A percentile compares a stretch with the other conserved stretches of the same genome.
Evolutionary conservation across 2,888 invertebrate species (phyloP).

Genomic region (Rhagium mordax): DNA sequence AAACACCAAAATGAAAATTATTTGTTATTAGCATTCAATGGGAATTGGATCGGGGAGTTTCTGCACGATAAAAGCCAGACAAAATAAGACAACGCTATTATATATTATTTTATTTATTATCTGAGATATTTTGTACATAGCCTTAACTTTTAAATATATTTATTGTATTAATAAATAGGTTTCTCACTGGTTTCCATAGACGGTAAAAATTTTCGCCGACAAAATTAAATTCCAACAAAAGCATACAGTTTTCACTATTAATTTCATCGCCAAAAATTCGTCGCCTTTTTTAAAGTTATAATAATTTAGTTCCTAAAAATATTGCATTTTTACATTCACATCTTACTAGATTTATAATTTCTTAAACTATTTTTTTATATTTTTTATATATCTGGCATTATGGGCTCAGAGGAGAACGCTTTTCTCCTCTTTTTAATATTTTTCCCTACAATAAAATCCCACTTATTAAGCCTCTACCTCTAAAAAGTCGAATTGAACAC

Average conservation of each 20-base stretch:
- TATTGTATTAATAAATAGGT: conserved; percentile 58
- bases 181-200: conserved; percentile 61
- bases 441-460: conserved; percentile 29
- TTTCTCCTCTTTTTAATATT: not conserved
- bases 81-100: not conserved
- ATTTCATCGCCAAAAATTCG: not conserved
- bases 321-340: conserved; percentile 28
- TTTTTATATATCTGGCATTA: conserved; percentile 10
- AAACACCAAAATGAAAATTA: too few relatives aligned
- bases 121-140: conserved; percentile 65
- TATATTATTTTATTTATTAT: conserved; percentile 57
- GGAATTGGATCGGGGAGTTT: too few relatives aligned
- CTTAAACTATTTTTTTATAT: conserved; percentile 4
- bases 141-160: conserved; percentile 56
- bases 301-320: conserved; percentile 29
- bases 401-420: conserved; percentile 6
- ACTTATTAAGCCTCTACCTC: conserved; percentile 40
- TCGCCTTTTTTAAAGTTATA: conserved; percentile 20
- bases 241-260: not conserved
- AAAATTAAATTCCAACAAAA: conserved; percentile 19
- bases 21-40: too few relatives aligned
- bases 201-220: conserved; percentile 40
- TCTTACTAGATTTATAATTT: conserved; percentile 2
- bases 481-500: conserved; percentile 45
- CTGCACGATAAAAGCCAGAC: too few relatives aligned